Base-by-base conservation (phyloP, 2,888 invertebrate species). In the Crematogaster levior region DNA sequence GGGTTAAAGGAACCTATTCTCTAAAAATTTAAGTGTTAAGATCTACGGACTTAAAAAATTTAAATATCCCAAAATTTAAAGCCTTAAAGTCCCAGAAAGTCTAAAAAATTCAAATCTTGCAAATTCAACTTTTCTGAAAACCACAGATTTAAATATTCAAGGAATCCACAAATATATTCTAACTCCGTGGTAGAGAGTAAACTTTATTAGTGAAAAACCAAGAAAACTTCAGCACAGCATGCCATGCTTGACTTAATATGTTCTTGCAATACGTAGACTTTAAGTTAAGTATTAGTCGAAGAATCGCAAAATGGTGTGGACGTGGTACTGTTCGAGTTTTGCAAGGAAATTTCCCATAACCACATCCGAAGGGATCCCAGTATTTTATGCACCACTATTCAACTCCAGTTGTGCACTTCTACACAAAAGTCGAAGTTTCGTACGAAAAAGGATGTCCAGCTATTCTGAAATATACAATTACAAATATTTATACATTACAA, bases 281-380 rank as follows among this genome's bases (percentile, higher is more conserved):
- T 79, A 79, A 79, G 77, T 68, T 43, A 24, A 34, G 77, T 68
- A 79, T 79, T 79, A 79, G 77, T 68, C 77, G 77, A 68, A 79
- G 77, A 79, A 79, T 79, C 21, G 66, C 77, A 56, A 66, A 77
- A 77, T 56, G 77, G 77, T 30, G 77, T 12, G 77, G 40, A 79
- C 77, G 68, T 79, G 34, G n/a, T 79, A 30, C 30, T 53, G 77
- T 66, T 66, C 21, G 27, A 53, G 53, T 66, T 66, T 77, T 68
- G 77, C 30, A 68, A 21, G 43, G 18, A 12, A 68, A 27, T 53
- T 77, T 2, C 21, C 34, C 48, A 60, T 48, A 48, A 60, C 24
- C 46, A 46, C 56, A 43, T 79, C 68, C 56, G 43, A 24, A 6
- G 65, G 53, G 65, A 75, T 75, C 53, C 27, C 53, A n/a, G 65